phyloP scores from a whole-genome alignment of 2,888 invertebrate species.

The Lathronympha strigana region DNA sequence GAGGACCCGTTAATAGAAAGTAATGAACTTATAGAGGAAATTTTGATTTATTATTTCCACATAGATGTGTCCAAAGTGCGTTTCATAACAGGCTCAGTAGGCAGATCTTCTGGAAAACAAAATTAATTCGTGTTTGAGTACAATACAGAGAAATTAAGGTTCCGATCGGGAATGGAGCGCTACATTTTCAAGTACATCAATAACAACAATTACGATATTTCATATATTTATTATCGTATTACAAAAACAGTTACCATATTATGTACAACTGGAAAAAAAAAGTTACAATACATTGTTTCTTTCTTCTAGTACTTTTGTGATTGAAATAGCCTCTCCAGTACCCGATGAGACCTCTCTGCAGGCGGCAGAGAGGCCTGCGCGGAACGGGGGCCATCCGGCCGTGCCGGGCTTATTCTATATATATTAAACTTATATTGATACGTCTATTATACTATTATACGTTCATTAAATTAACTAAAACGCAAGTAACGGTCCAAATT shows the following conservation, averaged over 20 bases:
- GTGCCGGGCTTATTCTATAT: conserved; percentile 81
- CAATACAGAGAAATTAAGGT: conserved; percentile 75
- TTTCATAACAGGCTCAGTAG: conserved; percentile 79
- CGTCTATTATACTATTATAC: conserved; percentile 80
- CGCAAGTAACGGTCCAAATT: conserved; percentile 78
- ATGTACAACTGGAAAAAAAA: conserved; percentile 82
- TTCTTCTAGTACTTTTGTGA: conserved; percentile 89
- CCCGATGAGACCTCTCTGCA: conserved; percentile 90
- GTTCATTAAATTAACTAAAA: conserved; percentile 83
- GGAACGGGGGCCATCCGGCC: conserved; percentile 85
- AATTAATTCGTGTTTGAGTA: conserved; percentile 75
- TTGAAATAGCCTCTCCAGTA: conserved; percentile 93
- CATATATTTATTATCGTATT: conserved; percentile 83
- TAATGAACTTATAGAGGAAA: conserved; percentile 78
- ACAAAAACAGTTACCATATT: conserved; percentile 84
- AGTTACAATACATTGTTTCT: conserved; percentile 84
- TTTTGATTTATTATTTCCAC: conserved; percentile 84
- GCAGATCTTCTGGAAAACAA: conserved; percentile 81
- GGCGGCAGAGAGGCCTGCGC: conserved; percentile 85
- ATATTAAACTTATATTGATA: conserved; percentile 83
- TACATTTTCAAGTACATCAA: conserved; percentile 69
- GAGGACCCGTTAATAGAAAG: conserved; percentile 81
- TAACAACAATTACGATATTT: conserved; percentile 81
- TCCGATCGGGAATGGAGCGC: conserved; percentile 84
- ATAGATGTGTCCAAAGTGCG: conserved; percentile 83